These are phyloP conservation scores for Sarcophaga carnaria DNA, from an alignment of 2,888 invertebrate genomes.

Conservation along the genomic window DNA sequence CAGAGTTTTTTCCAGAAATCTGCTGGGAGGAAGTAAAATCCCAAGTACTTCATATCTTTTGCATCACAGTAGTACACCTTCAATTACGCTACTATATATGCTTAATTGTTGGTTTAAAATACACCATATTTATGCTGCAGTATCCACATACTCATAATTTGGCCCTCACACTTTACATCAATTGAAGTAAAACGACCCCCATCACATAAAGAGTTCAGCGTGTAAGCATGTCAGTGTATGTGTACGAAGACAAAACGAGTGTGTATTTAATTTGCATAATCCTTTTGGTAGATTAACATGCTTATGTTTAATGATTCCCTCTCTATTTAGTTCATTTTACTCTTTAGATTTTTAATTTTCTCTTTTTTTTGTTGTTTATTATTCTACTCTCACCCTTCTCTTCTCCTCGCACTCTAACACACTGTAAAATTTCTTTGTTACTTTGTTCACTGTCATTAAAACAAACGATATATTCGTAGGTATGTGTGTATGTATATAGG, in stretches of 20 bases:
- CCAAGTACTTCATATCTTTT: too few relatives aligned
- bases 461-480: not conserved
- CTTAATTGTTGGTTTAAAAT: too few relatives aligned
- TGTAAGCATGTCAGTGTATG: too few relatives aligned
- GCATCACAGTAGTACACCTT: too few relatives aligned
- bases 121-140: too few relatives aligned
- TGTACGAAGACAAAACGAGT: conserved; percentile 1
- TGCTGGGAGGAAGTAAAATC: too few relatives aligned
- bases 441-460: not conserved
- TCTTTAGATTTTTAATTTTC: conserved; percentile 40
- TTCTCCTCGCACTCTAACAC: not conserved
- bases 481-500: not conserved
- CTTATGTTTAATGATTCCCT: conserved; percentile 67
- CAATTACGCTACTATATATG: too few relatives aligned
- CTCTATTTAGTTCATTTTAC: conserved; percentile 37
- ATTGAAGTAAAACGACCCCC: too few relatives aligned
- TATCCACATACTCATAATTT: too few relatives aligned
- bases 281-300: conserved; percentile 71
- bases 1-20: too few relatives aligned
- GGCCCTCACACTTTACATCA: too few relatives aligned
- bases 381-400: not conserved
- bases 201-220: too few relatives aligned
- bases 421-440: not conserved
- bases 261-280: conserved; percentile 71
- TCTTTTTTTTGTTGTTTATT: conserved; percentile 37